Evolutionary conservation across 1,140 invertebrate species (phyloP), one percentile per base, ranked within the genome.

Genomic region (Orussus abietinus): DNA sequence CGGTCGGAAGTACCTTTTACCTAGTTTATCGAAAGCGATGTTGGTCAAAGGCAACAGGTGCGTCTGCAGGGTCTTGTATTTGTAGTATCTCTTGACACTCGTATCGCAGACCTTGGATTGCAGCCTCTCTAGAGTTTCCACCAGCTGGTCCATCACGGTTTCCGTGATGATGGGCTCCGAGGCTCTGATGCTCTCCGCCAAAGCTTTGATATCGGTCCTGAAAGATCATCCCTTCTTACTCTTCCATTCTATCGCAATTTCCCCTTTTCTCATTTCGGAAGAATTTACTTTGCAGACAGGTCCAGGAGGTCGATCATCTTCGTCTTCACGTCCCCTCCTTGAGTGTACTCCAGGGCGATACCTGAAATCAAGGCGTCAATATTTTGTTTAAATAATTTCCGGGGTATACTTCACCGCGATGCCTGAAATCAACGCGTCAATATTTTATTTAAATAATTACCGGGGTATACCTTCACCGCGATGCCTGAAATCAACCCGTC

Each of bases 41-140:
- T 88, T 88, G 4, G 87, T 90, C 2, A 90, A 62, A 7, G 88
- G 87, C 30, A 90, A 66, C 14, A 88, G 78, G 66, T 90, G 87
- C 0, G 84, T 81, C 59, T 79, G 75, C 10, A 90, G 63, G n/a
- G 83, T 81, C 57, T 80, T 81, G 61, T 80, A 78, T 43, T 80
- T 77, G 61, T 82, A 81, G 56, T 80, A 86, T 44, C 77, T 71
- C 51, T 83, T 83, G 17, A 75, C 74, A 4, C 69, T 60, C 0
- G 76, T 75, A 26, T 77, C 65, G 10, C 59, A 65, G 12, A 79
- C 55, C 56, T 77, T 79, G 3, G 56, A 47, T 47, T 79, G 76
- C 9, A 81, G 52, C 42, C 73, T 79, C 28, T 51, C 43, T 14
- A 81, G 53, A 1, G 72, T 75, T 21, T 77, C 72, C 37, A 77